Base-by-base conservation (phyloP, 2,797 vertebrate species). In the Trachops cirrhosus region DNA sequence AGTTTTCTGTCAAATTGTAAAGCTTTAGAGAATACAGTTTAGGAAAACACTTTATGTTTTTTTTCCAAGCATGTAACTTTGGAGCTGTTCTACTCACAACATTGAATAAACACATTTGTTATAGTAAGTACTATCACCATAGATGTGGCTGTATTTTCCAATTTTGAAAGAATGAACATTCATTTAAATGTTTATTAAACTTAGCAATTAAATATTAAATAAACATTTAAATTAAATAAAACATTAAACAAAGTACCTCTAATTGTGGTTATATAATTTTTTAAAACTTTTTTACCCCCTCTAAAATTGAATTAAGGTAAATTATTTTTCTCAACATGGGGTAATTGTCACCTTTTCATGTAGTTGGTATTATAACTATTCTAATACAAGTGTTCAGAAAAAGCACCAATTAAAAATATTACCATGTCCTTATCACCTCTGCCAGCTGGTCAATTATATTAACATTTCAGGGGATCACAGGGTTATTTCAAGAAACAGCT, bases 401-500 rank as follows among this genome's bases (percentile, higher is more conserved):
- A 91, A 95, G 91, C 37, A 15, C 59, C 83, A 80, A 85, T 97
- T 97, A 96, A 96, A 86, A 96, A 70, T 78, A 95, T 48, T 91
- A 83, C 79, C 75, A 44, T n/a, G n/a, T 85, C 32, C 59, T 97
- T 97, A 93, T 96, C 88, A 3, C 94, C 62, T 78, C 52, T 73
- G 34, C 86, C 86, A 92, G 93, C 52, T 88, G 85, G 67, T 86
- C 64, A 5, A 90, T 90, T 90, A 52, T 90, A 82, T 94, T 88
- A 85, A 78, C 48, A 57, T 57, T 93, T 37, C 32, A 91, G 46
- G 39, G 10, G 67, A 93, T 93, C 68, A 54, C 37, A 39, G n/a
- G 67, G 59, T 68, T 95, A 96, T 87, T 93, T 97, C 54, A 77
- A 77, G 29, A 82, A 86, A 24, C 67, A 93, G 54, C 80, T 94